Evolutionary conservation across 2,888 invertebrate species (phyloP).

Genomic region (Mythimna pallens): DNA sequence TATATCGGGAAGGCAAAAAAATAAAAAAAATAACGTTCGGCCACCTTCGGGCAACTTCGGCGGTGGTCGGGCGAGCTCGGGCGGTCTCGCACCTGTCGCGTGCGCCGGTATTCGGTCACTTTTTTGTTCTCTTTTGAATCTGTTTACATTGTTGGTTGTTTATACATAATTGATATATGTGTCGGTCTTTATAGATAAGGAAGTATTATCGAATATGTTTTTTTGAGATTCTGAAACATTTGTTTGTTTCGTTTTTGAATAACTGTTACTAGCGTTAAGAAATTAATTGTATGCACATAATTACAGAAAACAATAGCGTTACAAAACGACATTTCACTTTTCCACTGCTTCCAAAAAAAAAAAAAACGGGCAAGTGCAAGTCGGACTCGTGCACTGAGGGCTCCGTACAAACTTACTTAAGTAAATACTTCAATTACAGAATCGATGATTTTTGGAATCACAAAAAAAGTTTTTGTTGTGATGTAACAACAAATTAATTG

Average conservation of each 20-base stretch:
- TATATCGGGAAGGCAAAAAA: conserved; percentile 77
- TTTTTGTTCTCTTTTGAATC: conserved; percentile 47
- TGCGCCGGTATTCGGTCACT: conserved; percentile 58
- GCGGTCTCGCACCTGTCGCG: conserved; percentile 60
- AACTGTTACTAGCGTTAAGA: conserved; percentile 3
- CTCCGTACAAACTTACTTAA: too few relatives aligned
- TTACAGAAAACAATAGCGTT: conserved; percentile 16
- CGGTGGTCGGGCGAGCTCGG: conserved; percentile 55
- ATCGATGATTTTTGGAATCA: too few relatives aligned
- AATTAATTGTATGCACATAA: conserved; percentile 38
- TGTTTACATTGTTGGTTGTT: conserved; percentile 54
- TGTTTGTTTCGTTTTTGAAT: conserved; percentile 11
- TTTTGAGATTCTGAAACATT: neutral
- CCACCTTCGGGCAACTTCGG: conserved; percentile 66
- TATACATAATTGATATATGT: conserved; percentile 41
- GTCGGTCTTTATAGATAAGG: neutral
- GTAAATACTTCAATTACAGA: too few relatives aligned
- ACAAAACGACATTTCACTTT: conserved; percentile 15
- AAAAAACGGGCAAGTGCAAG: too few relatives aligned
- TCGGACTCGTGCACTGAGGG: too few relatives aligned
- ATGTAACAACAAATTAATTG: too few relatives aligned
- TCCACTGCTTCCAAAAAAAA: neutral
- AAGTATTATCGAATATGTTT: conserved; percentile 2
- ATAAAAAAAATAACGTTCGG: conserved; percentile 62
- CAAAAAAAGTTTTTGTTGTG: too few relatives aligned